Conservation (phyloP, 2,888 invertebrate species). For the Pammene fasciana region DNA sequence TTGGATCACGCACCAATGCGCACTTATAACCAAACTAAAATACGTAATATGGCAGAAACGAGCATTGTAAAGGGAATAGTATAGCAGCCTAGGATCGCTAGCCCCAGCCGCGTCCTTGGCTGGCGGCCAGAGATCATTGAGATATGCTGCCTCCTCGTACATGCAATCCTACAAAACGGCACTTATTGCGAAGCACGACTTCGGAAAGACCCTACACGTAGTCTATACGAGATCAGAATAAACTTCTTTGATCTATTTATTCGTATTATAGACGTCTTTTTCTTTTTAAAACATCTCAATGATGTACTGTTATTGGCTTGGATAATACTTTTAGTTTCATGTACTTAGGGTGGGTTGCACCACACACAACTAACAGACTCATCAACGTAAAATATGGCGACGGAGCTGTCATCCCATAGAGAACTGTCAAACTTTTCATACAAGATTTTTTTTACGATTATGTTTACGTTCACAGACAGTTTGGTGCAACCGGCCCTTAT, state of each 20-base stretch:
- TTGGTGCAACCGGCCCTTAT: no score
- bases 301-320: not conserved
- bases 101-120: slow-evolving; percentile 56
- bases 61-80: slow-evolving; percentile 13
- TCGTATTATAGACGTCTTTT: slow-evolving; percentile 1
- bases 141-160: slow-evolving; percentile 53
- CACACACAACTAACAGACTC: no score
- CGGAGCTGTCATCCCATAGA: no score
- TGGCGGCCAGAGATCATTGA: slow-evolving; percentile 56
- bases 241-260: slow-evolving; percentile 24
- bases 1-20: slow-evolving; percentile 13
- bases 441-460: no score
- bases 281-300: not conserved
- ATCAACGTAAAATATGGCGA: no score
- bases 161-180: slow-evolving; percentile 41
- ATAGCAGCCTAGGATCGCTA: slow-evolving; percentile 47
- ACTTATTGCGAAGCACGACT: slow-evolving; percentile 33
- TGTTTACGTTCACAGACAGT: no score
- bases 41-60: not conserved
- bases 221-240: slow-evolving; percentile 6
- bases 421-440: no score
- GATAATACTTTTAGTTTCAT: not conserved
- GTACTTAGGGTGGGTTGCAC: no score
- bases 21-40: not conserved
- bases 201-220: slow-evolving; percentile 25